Evolutionary conservation across 1,140 invertebrate genomes (phyloP).

Genomic region (Penaeus indicus): DNA sequence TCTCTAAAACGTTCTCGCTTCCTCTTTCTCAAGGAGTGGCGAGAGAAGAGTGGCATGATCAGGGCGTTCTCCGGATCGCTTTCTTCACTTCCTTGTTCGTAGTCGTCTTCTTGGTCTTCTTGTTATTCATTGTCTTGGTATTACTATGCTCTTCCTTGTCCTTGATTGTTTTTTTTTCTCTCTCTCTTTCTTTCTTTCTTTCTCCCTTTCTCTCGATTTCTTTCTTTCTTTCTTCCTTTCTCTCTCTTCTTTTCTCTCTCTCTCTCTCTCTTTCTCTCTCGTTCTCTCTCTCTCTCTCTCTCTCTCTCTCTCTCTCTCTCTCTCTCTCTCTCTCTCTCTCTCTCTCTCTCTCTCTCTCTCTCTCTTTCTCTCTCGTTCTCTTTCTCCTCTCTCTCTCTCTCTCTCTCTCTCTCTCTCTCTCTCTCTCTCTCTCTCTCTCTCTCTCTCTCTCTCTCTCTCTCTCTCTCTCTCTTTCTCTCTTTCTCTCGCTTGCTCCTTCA

Average conservation of each 20-base stretch:
- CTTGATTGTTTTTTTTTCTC: not conserved
- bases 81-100: no score
- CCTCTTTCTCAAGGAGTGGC: no score
- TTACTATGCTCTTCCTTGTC: no score
- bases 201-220: conserved; percentile 14
- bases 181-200: not conserved
- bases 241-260: conserved; percentile 12
- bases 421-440: conserved; percentile 30
- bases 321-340: conserved; percentile 29
- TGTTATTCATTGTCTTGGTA: no score
- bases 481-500: not conserved
- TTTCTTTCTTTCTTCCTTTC: conserved; percentile 5
- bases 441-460: conserved; percentile 33
- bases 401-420: conserved; percentile 19
- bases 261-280: conserved; percentile 19
- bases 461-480: conserved; percentile 17
- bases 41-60: no score
- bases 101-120: no score
- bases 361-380: conserved; percentile 19
- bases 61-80: no score
- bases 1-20: no score
- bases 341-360: conserved; percentile 17
- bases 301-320: conserved; percentile 8
- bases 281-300: not conserved
- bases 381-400: conserved; percentile 11